Conservation (phyloP, 2,113 vertebrate species). For the Callocephalon fimbriatum region DNA sequence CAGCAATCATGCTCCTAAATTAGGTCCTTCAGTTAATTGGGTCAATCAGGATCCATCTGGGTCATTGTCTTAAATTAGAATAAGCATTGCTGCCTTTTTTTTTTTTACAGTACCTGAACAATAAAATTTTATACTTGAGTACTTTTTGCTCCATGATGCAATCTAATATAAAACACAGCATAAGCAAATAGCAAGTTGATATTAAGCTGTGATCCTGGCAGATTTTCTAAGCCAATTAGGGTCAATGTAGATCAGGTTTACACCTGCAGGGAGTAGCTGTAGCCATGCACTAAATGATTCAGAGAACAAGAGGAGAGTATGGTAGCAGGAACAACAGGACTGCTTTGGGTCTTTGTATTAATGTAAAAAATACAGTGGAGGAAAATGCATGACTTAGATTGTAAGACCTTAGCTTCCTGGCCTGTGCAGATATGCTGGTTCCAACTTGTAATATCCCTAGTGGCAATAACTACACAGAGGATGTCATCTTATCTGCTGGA, state of each 20-base stretch:
- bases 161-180: neutral
- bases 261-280: neutral
- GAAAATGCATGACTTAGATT: neutral
- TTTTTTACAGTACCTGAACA: neutral
- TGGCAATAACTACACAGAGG: neutral
- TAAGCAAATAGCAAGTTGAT: slow-evolving; percentile 19
- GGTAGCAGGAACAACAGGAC: neutral
- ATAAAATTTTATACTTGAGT: neutral
- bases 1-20: neutral
- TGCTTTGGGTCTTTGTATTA: neutral
- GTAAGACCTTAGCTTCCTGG: neutral
- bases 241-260: slow-evolving; percentile 10
- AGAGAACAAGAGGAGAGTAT: neutral
- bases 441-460: neutral
- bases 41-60: neutral
- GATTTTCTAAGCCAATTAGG: slow-evolving; percentile 16
- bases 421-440: neutral
- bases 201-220: neutral
- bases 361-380: neutral
- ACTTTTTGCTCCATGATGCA: neutral
- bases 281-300: neutral
- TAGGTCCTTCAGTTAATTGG: slow-evolving; percentile 40
- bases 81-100: neutral
- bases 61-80: slow-evolving; percentile 27
- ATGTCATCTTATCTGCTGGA: neutral